Evolutionary conservation across 2,797 vertebrate species (phyloP), one percentile per base, ranked within the genome.

Genomic region (Lates japonicus): DNA sequence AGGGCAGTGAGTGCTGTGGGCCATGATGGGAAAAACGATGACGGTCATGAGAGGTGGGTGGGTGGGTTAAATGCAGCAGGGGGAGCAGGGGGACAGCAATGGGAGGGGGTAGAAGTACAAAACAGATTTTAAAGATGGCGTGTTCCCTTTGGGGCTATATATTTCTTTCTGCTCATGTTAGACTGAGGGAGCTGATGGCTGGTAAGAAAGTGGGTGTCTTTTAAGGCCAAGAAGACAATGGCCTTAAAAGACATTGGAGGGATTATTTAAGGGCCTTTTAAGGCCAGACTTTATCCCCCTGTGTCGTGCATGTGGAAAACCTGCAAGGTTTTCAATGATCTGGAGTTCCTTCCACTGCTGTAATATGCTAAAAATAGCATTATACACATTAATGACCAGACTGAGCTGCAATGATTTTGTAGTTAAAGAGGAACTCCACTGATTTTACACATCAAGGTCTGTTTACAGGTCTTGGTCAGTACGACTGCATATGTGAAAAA

Each of bases 261-360:
- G 59, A 80, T 78, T 76, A 58, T 72, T 73, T 44, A 61, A 61
- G 35, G 63, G 57, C 61, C 63, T 80, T 82, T 78, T 73, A 87
- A 75, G 44, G 75, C 7, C 8, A 52, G 74, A 44, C 60, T 72
- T 74, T 59, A 54, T 77, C 70, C 20, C 22, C 76, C 11, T 73
- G 13, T 77, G 75, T 74, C 19, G 17, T 72, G 16, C 39, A 39
- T 70, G 78, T 51, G 54, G 48, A 70, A 86, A 78, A 44, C 57
- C 48, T 61, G 46, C 37, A 67, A 42, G 31, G 19, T 46, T 80
- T 73, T 76, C 76, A 63, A 39, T 84, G 20, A 57, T 55, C 19
- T 70, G 29, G 57, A 44, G 55, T 58, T 76, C 12, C 49, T 39
- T 70, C 17, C 70, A 25, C 17, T 66, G 29, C 61, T 65, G 33